Base-by-base conservation (phyloP, 2,888 invertebrate genomes). In the Dicranocentrus wangi region DNA sequence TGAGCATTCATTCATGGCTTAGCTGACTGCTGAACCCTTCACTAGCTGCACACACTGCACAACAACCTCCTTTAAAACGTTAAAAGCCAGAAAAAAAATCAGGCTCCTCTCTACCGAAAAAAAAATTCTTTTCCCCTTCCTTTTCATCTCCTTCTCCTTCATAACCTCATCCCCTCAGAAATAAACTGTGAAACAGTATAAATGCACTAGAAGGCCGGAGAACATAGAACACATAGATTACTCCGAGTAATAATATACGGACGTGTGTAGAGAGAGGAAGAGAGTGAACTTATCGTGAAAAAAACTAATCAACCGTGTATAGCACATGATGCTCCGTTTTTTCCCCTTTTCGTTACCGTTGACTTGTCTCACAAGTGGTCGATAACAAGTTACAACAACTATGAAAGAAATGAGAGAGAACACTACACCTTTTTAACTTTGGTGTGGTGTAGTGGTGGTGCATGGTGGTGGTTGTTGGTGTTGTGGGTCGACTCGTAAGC, bases 351-450 rank as follows among this genome's bases (percentile, higher is more conserved):
- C 25, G 15, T 58, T 69, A 60, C 60, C 27, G 47, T 76, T 42
- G 76, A 68, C 76, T 66, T 47, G 39, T 23, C 70, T 71, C 78
- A 78, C 78, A 78, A 78, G 78, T 78, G 78, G 78, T 78, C 71
- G 71, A 78, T 78, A 78, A 78, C 71, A 78, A 78, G 78, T 65
- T 71, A 65, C 28, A 70, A 78, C 28, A 77, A 53, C 69, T 63
- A 70, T 70, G 53, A 78, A 21, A 23, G 58, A 58, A 58, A 51
- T 51, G 51, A 51, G 51, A n/a, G n/a, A 51, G 51, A 51, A 51
- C 51, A 51, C 51, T 51, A 51, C 51, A 51, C 51, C 51, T 51
- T 51, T 8, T 51, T 8, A 3, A 13, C 7, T 7, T 51, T 7
- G 7, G 39, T 39, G 39, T 39, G 39, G 8, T 13, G 7, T 13